Evolutionary conservation across 2,797 vertebrate genomes (phyloP), one percentile per base, ranked within the genome.

Genomic region (Micrastur ruficollis): DNA sequence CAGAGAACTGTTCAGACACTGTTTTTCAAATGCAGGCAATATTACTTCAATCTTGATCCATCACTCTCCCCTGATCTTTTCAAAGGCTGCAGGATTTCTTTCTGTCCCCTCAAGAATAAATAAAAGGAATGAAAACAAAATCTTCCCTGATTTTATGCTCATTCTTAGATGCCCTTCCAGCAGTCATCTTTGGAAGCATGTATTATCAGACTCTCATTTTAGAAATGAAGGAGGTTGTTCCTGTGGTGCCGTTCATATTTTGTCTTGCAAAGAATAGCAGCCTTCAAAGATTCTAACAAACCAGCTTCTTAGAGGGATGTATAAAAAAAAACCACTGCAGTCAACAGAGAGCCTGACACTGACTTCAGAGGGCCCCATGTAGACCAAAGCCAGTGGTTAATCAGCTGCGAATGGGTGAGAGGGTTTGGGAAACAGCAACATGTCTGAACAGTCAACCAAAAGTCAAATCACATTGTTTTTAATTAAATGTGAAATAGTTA

Each of bases 1-100:
- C 83, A 63, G 63, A 91, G 83, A 89, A 74, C 14, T 27, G 42
- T 78, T 92, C 65, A 89, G 86, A 56, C 15, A 55, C 74, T 68
- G n/a, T 71, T 93, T 87, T 84, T 56, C 40, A 58, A 40, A 89
- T 36, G 47, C 68, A 79, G 90, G 55, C 93, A 90, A 32, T 74
- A 81, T 90, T 93, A 81, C 44, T 32, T 94, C 86, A 73, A 0
- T 86, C 85, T 83, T 36, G 40, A 80, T 93, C 65, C 20, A 52
- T 88, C 74, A n/a, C 19, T 86, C 38, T 81, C 23, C 59, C 72
- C 71, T 87, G 27, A 71, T 89, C 63, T 94, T 83, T 93, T 91
- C 71, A 93, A 93, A 92, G 50, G 61, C 81, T 89, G 68, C 11
- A 80, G 47, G 50, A 86, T 92, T 96, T 93, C 49, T 49, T 92